Percentiles rank a stretch among this genome's conserved stretches.
These are phyloP conservation scores for Cecropterus lyciades DNA, from an alignment of 1,140 invertebrate species.

Conservation along the genomic window DNA sequence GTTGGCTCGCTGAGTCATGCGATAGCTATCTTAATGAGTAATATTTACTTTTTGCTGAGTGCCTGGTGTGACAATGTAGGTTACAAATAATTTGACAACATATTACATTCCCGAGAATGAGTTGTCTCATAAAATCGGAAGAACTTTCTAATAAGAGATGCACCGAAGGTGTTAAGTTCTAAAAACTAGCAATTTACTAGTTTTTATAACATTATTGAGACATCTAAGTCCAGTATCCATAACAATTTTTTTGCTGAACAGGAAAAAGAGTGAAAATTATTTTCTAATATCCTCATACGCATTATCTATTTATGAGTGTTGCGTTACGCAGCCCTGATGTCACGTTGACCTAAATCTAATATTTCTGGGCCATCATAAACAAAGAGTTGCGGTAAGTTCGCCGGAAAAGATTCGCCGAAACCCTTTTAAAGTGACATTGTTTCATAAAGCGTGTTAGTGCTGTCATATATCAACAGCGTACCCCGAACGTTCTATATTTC, in stretches of 20 bases:
- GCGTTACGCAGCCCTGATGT: too few species aligned
- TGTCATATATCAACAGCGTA: slow-evolving; percentile 59
- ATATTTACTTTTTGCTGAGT: slow-evolving; percentile 13
- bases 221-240: too few species aligned
- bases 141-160: too few species aligned
- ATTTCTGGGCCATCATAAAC: slow-evolving; percentile 1
- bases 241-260: too few species aligned
- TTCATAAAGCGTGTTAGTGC: slow-evolving; percentile 38
- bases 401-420: slow-evolving; percentile 17
- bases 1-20: slow-evolving; percentile 26
- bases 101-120: too few species aligned
- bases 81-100: neutral
- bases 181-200: too few species aligned
- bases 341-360: neutral
- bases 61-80: neutral
- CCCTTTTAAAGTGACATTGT: slow-evolving; percentile 31
- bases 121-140: too few species aligned
- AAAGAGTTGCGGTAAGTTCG: neutral
- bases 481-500: slow-evolving; percentile 56
- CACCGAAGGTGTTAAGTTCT: too few species aligned
- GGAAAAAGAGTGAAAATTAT: too few species aligned
- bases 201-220: too few species aligned
- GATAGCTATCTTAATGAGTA: slow-evolving; percentile 30
- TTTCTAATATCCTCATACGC: too few species aligned
- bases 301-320: too few species aligned